These are phyloP conservation scores for Trigoniulus corallinus DNA, from an alignment of 1,140 invertebrate genomes.

Conservation along the genomic window DNA sequence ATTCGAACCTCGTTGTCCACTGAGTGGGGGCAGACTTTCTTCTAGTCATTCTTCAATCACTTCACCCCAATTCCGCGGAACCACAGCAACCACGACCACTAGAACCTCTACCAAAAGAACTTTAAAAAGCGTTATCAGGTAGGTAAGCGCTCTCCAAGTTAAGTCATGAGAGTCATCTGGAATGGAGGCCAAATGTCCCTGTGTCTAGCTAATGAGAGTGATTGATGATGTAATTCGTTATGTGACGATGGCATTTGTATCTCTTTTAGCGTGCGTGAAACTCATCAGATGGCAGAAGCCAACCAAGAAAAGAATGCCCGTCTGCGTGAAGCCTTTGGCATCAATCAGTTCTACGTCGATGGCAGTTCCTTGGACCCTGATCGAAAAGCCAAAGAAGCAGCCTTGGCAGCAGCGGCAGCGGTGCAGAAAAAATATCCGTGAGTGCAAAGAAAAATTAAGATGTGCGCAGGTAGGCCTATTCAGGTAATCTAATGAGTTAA, in stretches of 20 bases:
- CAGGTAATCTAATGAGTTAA: neutral
- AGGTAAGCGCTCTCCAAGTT: neutral
- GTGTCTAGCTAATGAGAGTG: too few species aligned
- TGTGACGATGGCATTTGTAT: too few species aligned
- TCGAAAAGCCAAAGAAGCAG: constrained; percentile 56
- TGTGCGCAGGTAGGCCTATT: constrained; percentile 28
- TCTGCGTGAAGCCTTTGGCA: constrained; percentile 82
- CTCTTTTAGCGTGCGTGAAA: constrained; percentile 79
- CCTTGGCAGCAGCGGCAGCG: constrained; percentile 35
- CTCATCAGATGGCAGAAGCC: constrained; percentile 89
- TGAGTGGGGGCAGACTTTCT: too few species aligned
- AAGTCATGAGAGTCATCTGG: too few species aligned
- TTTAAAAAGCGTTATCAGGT: constrained; percentile 12
- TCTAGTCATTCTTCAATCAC: too few species aligned
- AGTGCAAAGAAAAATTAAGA: constrained; percentile 18
- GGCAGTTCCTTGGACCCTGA: constrained; percentile 82
- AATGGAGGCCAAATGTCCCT: too few species aligned
- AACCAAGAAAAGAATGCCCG: constrained; percentile 88
- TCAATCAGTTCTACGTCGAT: constrained; percentile 83
- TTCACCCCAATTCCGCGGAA: too few species aligned
- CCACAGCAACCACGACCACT: constrained; percentile 12
- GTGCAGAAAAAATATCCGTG: constrained; percentile 31
- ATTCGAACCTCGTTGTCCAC: too few species aligned
- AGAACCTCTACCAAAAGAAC: constrained; percentile 4
- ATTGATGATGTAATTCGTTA: too few species aligned